Evolutionary conservation across 2,113 vertebrate genomes (phyloP).

Genomic region (Calidris pugnax): DNA sequence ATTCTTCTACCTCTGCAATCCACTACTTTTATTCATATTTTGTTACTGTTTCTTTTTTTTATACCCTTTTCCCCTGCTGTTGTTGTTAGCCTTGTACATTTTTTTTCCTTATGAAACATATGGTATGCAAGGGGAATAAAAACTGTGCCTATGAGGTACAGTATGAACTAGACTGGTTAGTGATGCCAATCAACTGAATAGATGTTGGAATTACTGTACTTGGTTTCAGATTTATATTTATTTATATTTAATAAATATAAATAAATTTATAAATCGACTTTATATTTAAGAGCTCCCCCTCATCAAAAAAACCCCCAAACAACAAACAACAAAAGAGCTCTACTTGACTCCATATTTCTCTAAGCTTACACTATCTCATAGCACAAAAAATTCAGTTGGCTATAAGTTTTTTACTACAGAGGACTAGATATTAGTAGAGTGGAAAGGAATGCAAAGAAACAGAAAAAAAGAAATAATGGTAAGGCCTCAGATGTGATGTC

Average conservation of each 20-base stretch:
- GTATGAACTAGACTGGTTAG: neutral
- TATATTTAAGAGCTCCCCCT: neutral
- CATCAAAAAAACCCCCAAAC: neutral
- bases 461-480: neutral
- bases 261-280: no score
- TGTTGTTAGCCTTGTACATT: neutral
- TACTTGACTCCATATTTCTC: slow-evolving; percentile 43
- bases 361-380: slow-evolving; percentile 14
- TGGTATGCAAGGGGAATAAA: neutral
- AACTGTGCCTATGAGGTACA: neutral
- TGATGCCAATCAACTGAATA: neutral
- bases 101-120: neutral
- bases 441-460: slow-evolving; percentile 35
- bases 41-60: neutral
- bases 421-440: slow-evolving; percentile 39
- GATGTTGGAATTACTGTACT: neutral
- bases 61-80: neutral
- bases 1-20: neutral
- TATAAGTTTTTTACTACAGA: slow-evolving; percentile 62
- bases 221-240: neutral
- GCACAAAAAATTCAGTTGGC: slow-evolving; percentile 37
- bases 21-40: neutral
- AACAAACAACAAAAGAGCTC: neutral
- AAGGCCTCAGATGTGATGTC: neutral
- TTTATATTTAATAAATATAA: no score